Base-by-base conservation (phyloP, 2,888 invertebrate genomes). In the Meganola albula region DNA sequence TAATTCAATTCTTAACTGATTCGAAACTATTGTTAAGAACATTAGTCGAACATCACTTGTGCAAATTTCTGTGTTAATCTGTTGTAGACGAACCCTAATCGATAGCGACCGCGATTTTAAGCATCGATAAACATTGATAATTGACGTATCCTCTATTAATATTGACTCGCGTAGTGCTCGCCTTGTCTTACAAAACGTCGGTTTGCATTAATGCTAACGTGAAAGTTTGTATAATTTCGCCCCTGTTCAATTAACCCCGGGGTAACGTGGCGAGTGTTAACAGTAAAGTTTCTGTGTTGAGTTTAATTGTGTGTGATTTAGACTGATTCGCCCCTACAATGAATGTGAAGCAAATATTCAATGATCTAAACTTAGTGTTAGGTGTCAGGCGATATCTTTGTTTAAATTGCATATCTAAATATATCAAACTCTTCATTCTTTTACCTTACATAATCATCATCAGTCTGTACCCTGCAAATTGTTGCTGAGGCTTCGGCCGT, bases 71-170 rank as follows among this genome's bases (percentile, higher is more conserved):
- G 35, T 48, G 36, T 40, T 47, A 56, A 59, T 57, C 58, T 42
- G 41, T 48, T 49, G 53, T 48, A 37, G 22, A 49, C 53, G 46
- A 47, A 36, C 48, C 55, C 48, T 54, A 56, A 64, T 53, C 51
- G 49, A 58, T 53, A 40, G 40, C 48, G 53, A 65, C 63, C 59
- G 50, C 66, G 63, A 77, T 76, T 77, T 76, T 66, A 71, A 70
- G 77, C 77, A 63, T 75, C 76, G 73, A 65, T 76, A 69, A 69
- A 70, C 79, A 76, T 63, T 48, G 75, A 69, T 83, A 82, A 80
- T 80, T 79, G 83, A 78, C 73, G 64, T 69, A 57, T 66, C 76
- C 78, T 78, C 52, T 72, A 72, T 73, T 77, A 82, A 84, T 78
- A 83, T 84, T 82, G 82, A 82, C 78, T 73, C 49, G 23, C 37